phyloP scores from a whole-genome alignment of 1,140 invertebrate genomes.

The Uloborus diversus region DNA sequence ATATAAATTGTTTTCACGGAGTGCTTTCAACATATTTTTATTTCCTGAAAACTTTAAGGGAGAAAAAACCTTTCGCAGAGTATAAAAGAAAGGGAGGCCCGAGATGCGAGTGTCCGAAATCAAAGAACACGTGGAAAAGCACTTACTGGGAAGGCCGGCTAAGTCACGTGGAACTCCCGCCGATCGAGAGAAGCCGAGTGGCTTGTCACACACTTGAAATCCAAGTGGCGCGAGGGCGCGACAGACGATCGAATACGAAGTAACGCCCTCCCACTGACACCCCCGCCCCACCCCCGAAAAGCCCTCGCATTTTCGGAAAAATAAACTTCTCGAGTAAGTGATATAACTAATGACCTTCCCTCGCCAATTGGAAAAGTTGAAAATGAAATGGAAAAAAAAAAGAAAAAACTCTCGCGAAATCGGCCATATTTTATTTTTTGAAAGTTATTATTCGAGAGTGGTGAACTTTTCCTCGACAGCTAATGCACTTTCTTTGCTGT shows the following conservation, averaged over 20 bases:
- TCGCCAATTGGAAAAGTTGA: not conserved
- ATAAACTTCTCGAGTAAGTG: not conserved
- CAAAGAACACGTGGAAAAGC: not conserved
- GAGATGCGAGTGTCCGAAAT: too few relatives aligned
- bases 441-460: conserved; percentile 15
- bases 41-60: too few relatives aligned
- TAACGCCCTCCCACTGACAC: not conserved
- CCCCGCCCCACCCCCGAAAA: not conserved
- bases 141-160: not conserved
- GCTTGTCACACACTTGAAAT: too few relatives aligned
- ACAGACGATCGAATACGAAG: not conserved
- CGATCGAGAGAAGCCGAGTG: not conserved
- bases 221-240: not conserved
- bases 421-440: conserved; percentile 39
- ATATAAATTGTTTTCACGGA: too few relatives aligned
- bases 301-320: not conserved
- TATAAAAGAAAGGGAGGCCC: too few relatives aligned
- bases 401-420: too few relatives aligned
- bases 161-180: not conserved
- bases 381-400: not conserved
- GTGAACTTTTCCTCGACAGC: conserved; percentile 37
- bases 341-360: conserved; percentile 47
- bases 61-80: too few relatives aligned
- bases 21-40: too few relatives aligned
- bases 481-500: conserved; percentile 43